Base-by-base conservation (phyloP, 2,113 vertebrate genomes). In the Pelmatolapia mariae region DNA sequence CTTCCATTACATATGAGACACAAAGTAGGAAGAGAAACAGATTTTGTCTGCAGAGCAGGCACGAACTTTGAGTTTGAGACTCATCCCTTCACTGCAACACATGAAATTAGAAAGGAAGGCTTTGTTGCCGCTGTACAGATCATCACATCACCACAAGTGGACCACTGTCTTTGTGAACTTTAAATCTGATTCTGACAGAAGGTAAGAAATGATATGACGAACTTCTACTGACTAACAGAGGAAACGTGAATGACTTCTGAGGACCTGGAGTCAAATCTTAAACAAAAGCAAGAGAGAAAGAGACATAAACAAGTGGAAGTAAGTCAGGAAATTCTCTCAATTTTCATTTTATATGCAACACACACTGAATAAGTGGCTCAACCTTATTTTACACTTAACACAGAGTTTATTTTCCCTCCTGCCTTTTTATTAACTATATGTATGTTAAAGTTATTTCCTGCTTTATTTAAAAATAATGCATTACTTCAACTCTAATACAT, bases 241-340 rank as follows among this genome's bases (percentile, higher is more conserved):
- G 57, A 87, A 54, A 80, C 84, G 71, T 79, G 95, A 92, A 91
- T 91, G 92, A 92, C 68, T 56, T 82, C 4, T 54, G 5, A 87
- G 83, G 91, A 79, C 13, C 53, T 71, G 80, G 24, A 57, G 9
- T 53, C 86, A 22, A 45, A 88, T 85, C 43, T 78, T 47, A 11
- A 29, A 50, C 73, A 19, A 78, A 52, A n/a, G 45, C 73, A 78
- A 52, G 26, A 78, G 18, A 50, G 3, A 76, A 50, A 76, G 24
- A 29, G 45, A 91, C 88, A 91, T 80, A 88, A 63, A 91, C 45
- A 31, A 85, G 85, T 22, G 90, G 93, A 95, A 96, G 86, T 80
- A 59, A 88, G 87, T 26, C 31, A 19, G 15, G 45, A 11, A 45
- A 19, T 82, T 80, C 79, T 85, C 19, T 57, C 50, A 24, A 33